These are phyloP conservation scores for Euphonia xanthogaster DNA, from an alignment of 2,797 vertebrate species.

Conservation along the genomic window DNA sequence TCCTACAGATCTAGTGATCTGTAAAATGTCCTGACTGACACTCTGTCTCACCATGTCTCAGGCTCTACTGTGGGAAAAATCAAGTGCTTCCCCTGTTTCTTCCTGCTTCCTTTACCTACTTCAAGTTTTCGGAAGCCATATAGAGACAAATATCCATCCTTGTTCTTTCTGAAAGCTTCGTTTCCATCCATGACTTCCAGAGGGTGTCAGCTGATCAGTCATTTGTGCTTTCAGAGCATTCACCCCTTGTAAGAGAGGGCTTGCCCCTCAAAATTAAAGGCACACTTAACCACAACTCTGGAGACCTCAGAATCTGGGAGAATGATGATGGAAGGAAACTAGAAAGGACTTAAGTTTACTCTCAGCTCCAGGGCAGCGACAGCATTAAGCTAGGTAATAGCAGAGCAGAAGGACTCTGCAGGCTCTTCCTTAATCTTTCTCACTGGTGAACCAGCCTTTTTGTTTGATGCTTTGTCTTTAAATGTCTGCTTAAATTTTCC, in stretches of 20 bases:
- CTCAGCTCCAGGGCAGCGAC: not conserved
- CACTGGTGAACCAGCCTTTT: not conserved
- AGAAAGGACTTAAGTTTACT: not conserved
- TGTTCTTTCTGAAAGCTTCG: not conserved
- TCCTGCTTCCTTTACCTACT: not conserved
- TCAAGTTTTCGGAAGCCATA: not conserved
- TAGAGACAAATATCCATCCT: rapidly evolving
- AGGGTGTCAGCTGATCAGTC: not conserved
- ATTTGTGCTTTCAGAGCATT: not conserved
- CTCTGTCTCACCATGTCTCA: not conserved
- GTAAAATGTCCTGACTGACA: not conserved
- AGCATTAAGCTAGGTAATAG: not conserved
- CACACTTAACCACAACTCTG: not conserved
- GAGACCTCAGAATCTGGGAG: not conserved
- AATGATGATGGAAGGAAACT: not conserved
- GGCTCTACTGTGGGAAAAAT: not conserved
- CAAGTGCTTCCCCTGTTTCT: not conserved
- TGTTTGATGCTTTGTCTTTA: not conserved
- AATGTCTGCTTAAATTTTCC: not conserved
- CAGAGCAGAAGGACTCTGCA: not conserved
- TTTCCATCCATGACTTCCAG: not conserved
- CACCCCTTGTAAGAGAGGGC: not conserved
- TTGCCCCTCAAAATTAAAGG: not conserved
- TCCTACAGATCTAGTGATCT: not conserved
- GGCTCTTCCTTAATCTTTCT: not conserved